Evolutionary conservation across 2,113 vertebrate genomes (phyloP).

Genomic region (Leucosticte australis): DNA sequence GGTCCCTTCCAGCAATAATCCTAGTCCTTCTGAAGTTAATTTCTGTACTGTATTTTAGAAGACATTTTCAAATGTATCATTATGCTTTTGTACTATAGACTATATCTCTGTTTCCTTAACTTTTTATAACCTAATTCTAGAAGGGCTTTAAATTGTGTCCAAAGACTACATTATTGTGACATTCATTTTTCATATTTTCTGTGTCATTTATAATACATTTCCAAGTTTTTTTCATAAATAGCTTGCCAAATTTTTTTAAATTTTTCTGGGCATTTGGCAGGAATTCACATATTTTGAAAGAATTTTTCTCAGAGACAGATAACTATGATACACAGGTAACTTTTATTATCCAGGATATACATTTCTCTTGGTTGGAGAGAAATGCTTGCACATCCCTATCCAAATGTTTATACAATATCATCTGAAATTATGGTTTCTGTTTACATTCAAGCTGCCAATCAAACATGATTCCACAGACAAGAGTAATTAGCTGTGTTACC

Average conservation of each 20-base stretch:
- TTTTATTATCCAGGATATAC: constrained; percentile 31
- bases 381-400: constrained; percentile 24
- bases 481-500: constrained; percentile 68
- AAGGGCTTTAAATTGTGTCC: constrained; percentile 65
- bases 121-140: constrained; percentile 53
- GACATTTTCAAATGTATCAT: constrained; percentile 28
- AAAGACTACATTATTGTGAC: constrained; percentile 41
- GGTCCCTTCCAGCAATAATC: background rate
- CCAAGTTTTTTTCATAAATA: constrained; percentile 39
- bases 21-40: background rate
- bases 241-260: constrained; percentile 44
- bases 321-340: constrained; percentile 39
- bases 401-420: constrained; percentile 59
- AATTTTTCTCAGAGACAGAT: background rate
- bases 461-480: constrained; percentile 59
- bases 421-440: constrained; percentile 46
- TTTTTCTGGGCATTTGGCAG: constrained; percentile 11
- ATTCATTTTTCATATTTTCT: constrained; percentile 59
- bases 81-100: constrained; percentile 14
- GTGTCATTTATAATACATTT: constrained; percentile 61
- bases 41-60: constrained; percentile 56
- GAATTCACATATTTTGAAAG: background rate
- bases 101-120: constrained; percentile 52
- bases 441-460: constrained; percentile 60
- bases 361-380: background rate